Percentiles rank a stretch among this genome's conserved stretches.
phyloP scores from a whole-genome alignment of 2,797 vertebrate species.

The Tinamus major region DNA sequence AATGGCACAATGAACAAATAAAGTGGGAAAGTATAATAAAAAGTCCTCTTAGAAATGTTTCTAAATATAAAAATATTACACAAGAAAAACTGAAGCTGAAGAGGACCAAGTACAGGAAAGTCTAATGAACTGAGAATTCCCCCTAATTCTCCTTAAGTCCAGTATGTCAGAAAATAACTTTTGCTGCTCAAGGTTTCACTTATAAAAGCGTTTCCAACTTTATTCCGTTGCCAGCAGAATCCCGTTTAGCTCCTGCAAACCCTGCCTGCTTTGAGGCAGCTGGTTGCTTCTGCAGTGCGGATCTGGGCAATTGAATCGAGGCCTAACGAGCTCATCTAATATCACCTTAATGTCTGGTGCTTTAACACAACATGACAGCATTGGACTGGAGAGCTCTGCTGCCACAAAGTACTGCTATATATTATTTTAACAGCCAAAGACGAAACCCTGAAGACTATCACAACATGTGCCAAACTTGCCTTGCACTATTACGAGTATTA shows the following conservation, averaged over 20 bases:
- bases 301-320: background rate
- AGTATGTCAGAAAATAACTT: background rate
- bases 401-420: accelerated
- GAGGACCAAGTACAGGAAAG: background rate
- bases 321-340: background rate
- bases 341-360: too few species aligned
- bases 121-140: background rate
- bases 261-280: background rate
- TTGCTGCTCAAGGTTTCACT: background rate
- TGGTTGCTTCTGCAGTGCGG: background rate
- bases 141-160: background rate
- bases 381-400: background rate
- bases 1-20: background rate
- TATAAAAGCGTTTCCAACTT: background rate
- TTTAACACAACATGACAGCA: accelerated
- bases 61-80: background rate
- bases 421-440: background rate
- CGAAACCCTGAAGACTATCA: background rate
- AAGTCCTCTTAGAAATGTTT: background rate
- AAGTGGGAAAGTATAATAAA: background rate
- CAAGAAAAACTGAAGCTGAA: background rate
- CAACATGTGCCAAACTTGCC: background rate
- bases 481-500: background rate
- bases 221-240: background rate
- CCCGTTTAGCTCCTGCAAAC: background rate